Percentiles rank a stretch among this genome's conserved stretches.
Evolutionary conservation across 2,888 invertebrate species (phyloP).

Genomic region (Polia nebulosa): DNA sequence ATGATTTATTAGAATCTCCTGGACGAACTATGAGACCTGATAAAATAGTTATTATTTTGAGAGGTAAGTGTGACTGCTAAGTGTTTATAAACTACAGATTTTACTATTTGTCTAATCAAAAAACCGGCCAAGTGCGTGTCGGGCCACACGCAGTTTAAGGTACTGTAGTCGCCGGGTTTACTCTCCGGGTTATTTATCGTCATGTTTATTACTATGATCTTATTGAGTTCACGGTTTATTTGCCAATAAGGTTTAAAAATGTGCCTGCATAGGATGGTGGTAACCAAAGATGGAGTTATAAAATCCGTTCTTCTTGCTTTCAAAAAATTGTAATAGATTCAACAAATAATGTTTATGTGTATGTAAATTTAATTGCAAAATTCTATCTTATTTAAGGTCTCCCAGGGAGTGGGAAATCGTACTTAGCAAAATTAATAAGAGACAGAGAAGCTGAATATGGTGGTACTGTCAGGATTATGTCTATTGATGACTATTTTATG

Average conservation of each 20-base stretch:
- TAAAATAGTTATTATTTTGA: conserved; percentile 96
- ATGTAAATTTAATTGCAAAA: background rate
- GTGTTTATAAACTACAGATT: background rate
- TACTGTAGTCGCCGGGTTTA: no score
- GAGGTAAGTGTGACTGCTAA: conserved; percentile 89
- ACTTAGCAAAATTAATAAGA: conserved; percentile 96
- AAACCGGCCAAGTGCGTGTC: no score
- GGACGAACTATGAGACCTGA: conserved; percentile 95
- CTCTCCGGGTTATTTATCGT: no score
- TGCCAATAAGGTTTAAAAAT: no score
- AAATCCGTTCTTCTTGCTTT: background rate
- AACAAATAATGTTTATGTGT: background rate
- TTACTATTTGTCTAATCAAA: background rate
- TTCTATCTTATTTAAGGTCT: conserved; percentile 89
- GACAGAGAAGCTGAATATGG: conserved; percentile 96
- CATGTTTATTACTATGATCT: no score
- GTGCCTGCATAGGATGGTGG: no score
- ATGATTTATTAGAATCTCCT: conserved; percentile 95
- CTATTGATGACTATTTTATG: conserved; percentile 99
- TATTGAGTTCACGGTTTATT: no score
- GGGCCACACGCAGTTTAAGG: no score
- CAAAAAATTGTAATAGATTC: background rate
- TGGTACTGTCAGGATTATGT: conserved; percentile 97
- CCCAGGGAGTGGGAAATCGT: conserved; percentile 98
- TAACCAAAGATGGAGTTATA: no score